Evolutionary conservation across 2,888 invertebrate genomes (phyloP).

Genomic region (Euphydryas editha): DNA sequence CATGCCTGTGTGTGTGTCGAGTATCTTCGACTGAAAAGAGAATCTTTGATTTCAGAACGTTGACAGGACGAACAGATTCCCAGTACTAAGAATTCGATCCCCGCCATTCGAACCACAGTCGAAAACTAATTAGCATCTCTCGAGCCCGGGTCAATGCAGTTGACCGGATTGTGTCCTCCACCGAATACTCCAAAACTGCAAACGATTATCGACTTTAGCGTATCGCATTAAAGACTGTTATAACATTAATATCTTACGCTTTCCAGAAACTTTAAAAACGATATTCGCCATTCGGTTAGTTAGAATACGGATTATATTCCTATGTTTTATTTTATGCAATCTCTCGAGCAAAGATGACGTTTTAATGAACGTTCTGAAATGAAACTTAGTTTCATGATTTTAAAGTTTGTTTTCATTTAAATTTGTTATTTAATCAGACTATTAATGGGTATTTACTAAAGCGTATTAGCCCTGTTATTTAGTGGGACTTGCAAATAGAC

Average conservation of each 20-base stretch:
- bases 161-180: constrained; percentile 38
- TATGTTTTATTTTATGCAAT: neutral
- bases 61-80: constrained; percentile 11
- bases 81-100: constrained; percentile 30
- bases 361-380: neutral
- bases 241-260: neutral
- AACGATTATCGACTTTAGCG: constrained; percentile 20
- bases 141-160: constrained; percentile 38
- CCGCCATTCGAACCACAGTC: constrained; percentile 29
- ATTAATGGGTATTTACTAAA: constrained; percentile 37
- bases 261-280: neutral
- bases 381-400: neutral
- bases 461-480: constrained; percentile 9
- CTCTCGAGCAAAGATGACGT: neutral
- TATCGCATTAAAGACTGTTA: constrained; percentile 13
- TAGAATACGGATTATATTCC: constrained; percentile 4
- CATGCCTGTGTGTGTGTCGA: neutral
- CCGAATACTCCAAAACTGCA: neutral
- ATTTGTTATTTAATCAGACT: constrained; percentile 28
- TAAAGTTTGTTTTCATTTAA: constrained; percentile 4
- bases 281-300: neutral
- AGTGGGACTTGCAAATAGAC: constrained; percentile 6
- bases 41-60: constrained; percentile 4
- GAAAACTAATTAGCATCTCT: constrained; percentile 40
- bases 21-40: neutral